These are phyloP conservation scores for Charanyca ferruginea DNA, from an alignment of 2,888 invertebrate genomes.

Conservation along the genomic window DNA sequence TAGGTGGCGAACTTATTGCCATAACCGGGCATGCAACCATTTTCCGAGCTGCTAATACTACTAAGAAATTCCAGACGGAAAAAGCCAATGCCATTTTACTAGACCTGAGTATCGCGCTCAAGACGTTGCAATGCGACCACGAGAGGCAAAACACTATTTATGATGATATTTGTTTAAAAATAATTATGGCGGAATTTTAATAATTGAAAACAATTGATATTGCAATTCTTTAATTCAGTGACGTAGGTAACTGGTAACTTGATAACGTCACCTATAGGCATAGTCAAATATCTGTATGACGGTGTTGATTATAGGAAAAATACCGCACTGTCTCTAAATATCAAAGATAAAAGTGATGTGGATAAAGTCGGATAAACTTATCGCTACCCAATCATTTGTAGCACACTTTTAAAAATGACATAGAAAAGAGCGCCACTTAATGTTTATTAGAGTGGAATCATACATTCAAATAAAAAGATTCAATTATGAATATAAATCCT, in stretches of 20 bases:
- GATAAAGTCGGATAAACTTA: slow-evolving; percentile 57
- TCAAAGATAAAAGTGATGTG: slow-evolving; percentile 55
- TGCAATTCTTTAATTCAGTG: slow-evolving; percentile 11
- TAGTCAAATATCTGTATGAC: slow-evolving; percentile 37
- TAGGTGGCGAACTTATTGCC: no score
- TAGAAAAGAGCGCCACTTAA: slow-evolving; percentile 2
- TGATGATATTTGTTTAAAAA: neutral
- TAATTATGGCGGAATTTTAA: neutral
- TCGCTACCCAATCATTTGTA: slow-evolving; percentile 41
- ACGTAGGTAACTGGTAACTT: slow-evolving; percentile 17
- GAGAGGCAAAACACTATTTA: no score
- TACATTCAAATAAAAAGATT: slow-evolving; percentile 29
- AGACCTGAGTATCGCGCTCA: neutral
- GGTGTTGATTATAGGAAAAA: slow-evolving; percentile 53
- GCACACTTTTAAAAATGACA: slow-evolving; percentile 21
- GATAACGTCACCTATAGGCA: slow-evolving; percentile 29
- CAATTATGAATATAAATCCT: slow-evolving; percentile 42
- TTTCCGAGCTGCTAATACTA: no score
- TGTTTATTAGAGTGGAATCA: slow-evolving; percentile 1
- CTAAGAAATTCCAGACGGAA: neutral
- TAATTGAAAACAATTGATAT: neutral
- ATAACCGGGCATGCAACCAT: no score
- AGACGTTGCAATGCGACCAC: neutral
- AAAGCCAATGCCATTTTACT: neutral
- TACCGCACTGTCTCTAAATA: slow-evolving; percentile 33